Evolutionary conservation across 2,113 vertebrate species (phyloP).

Genomic region (Platysteira castanea): DNA sequence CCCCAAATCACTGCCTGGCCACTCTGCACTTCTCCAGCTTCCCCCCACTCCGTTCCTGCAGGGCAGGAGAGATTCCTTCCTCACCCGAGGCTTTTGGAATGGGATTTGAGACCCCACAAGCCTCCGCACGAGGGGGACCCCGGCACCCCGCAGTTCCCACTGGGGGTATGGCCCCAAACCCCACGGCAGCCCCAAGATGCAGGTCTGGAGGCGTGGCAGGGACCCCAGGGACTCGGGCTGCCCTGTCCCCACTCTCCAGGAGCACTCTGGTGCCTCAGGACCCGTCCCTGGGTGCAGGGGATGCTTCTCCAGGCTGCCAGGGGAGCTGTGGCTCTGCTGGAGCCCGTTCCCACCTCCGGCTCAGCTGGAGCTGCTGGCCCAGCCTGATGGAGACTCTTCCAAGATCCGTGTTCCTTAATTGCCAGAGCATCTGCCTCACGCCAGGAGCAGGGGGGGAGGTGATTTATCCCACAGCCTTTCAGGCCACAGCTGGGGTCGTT

Average conservation of each 20-base stretch:
- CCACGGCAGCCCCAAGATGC: not conserved
- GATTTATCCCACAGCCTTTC: not conserved
- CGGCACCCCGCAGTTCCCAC: not conserved
- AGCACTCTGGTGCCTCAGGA: not conserved
- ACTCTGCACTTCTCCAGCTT: not conserved
- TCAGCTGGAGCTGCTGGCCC: not conserved
- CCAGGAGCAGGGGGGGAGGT: not conserved
- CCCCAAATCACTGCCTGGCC: not conserved
- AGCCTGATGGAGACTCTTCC: not conserved
- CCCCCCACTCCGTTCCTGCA: fast-evolving
- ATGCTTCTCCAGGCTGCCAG: not conserved
- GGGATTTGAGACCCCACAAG: not conserved
- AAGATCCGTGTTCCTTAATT: not conserved
- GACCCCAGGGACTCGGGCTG: not conserved
- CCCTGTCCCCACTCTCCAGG: fast-evolving
- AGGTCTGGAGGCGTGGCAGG: not conserved
- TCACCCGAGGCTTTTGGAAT: not conserved
- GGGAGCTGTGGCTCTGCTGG: not conserved
- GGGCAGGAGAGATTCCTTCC: not conserved
- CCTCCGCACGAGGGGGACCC: not conserved
- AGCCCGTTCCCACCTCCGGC: fast-evolving
- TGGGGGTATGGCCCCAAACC: not conserved
- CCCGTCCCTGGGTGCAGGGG: fast-evolving
- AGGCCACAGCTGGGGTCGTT: fast-evolving
- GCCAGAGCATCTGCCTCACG: not conserved